phyloP scores from a whole-genome alignment of 1,140 invertebrate genomes.

The Cataglyphis hispanica region DNA sequence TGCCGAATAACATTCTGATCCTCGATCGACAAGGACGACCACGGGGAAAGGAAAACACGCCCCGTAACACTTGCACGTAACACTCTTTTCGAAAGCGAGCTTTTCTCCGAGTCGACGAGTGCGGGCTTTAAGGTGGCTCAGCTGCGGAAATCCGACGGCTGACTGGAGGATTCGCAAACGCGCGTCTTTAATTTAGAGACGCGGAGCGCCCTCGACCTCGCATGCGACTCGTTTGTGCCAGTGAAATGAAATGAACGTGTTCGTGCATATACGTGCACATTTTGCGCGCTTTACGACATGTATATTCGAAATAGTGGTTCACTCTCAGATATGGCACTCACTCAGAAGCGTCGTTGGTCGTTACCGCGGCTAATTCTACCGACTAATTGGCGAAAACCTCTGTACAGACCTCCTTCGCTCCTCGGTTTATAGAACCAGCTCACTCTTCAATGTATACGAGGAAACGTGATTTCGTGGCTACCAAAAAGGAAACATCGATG shows the following conservation, averaged over 20 bases:
- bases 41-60: neutral
- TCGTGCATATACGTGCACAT: neutral
- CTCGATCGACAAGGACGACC: conserved; percentile 8
- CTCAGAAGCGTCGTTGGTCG: conserved; percentile 25
- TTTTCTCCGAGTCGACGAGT: conserved; percentile 31
- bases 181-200: conserved; percentile 85
- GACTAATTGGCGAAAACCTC: conserved; percentile 59
- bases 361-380: neutral
- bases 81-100: conserved; percentile 3
- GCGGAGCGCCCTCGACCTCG: conserved; percentile 84
- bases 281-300: neutral
- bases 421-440: conserved; percentile 10
- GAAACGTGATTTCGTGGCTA: conserved; percentile 16
- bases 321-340: neutral
- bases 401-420: neutral
- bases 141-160: conserved; percentile 82
- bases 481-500: conserved; percentile 3
- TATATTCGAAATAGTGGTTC: neutral
- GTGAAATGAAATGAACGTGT: neutral
- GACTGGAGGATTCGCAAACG: conserved; percentile 84
- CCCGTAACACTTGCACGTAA: neutral
- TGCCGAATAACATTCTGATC: neutral
- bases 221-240: conserved; percentile 58
- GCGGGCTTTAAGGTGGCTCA: conserved; percentile 69
- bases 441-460: neutral